These are phyloP conservation scores for Coptotermes formosanus DNA, from an alignment of 1,140 invertebrate genomes.

Conservation along the genomic window DNA sequence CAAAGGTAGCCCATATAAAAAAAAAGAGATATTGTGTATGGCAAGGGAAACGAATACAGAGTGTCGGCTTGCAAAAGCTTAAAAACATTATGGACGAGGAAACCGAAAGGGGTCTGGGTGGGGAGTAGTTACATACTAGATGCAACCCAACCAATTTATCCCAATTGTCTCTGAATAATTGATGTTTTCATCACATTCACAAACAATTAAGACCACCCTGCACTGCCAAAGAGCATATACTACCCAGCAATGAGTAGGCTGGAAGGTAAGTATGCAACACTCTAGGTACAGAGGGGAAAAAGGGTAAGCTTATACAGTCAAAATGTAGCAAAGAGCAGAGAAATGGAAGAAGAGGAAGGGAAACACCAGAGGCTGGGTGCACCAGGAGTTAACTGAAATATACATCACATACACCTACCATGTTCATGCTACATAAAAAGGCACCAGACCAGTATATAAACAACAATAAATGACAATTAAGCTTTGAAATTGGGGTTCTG, in stretches of 20 bases:
- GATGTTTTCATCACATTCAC: constrained; percentile 37
- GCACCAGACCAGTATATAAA: neutral
- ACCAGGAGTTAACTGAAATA: constrained; percentile 15
- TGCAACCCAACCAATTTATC: constrained; percentile 27
- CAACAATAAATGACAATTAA: too few species aligned
- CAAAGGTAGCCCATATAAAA: constrained; percentile 21
- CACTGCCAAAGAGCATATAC: constrained; percentile 30
- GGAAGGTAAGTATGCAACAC: neutral
- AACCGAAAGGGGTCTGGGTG: neutral
- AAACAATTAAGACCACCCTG: constrained; percentile 28
- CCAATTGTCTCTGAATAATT: constrained; percentile 36
- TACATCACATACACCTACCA: neutral
- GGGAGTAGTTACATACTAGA: neutral
- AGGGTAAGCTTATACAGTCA: neutral
- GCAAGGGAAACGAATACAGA: neutral
- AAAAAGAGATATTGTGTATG: neutral
- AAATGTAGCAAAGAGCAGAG: neutral
- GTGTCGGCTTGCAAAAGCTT: constrained; percentile 19
- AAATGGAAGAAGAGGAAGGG: neutral
- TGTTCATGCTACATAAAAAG: neutral
- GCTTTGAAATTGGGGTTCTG: too few species aligned
- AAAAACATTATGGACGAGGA: constrained; percentile 25
- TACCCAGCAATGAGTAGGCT: neutral
- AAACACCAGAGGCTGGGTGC: neutral
- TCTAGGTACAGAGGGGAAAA: neutral